Evolutionary conservation across 2,113 vertebrate species (phyloP).

Genomic region (Laterallus jamaicensis): DNA sequence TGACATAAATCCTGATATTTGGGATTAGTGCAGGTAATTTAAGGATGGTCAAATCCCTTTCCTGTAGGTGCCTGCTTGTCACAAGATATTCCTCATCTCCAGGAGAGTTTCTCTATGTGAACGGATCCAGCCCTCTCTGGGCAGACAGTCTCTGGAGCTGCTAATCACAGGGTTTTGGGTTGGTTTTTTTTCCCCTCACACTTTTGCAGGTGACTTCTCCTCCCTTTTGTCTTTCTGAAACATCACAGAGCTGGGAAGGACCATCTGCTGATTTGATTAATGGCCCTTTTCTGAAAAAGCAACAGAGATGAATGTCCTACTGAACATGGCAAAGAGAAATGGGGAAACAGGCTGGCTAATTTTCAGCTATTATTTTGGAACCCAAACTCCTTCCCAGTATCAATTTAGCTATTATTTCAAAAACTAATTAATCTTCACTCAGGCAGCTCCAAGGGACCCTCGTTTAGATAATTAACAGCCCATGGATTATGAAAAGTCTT

Average conservation of each 20-base stretch:
- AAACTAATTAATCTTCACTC: constrained; percentile 80
- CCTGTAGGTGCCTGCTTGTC: neutral
- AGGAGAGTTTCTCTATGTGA: neutral
- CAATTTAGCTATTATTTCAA: constrained; percentile 78
- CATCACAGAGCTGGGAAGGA: constrained; percentile 42
- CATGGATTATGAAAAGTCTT: constrained; percentile 69
- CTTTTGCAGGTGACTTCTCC: neutral
- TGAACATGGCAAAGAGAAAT: constrained; percentile 57
- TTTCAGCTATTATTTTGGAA: constrained; percentile 72
- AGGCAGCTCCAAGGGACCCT: constrained; percentile 68
- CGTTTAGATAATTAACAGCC: constrained; percentile 78
- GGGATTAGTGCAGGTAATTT: constrained; percentile 37
- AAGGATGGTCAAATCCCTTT: neutral
- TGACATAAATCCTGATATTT: neutral
- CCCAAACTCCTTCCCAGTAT: constrained; percentile 58
- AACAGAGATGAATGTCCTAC: constrained; percentile 71
- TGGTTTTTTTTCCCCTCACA: neutral
- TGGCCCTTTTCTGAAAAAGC: constrained; percentile 53
- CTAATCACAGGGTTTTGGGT: neutral
- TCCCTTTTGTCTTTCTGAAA: constrained; percentile 39
- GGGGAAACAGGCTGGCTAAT: constrained; percentile 70
- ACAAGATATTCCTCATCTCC: neutral
- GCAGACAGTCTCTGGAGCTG: neutral
- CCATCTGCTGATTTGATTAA: constrained; percentile 77
- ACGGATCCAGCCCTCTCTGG: neutral